Evolutionary conservation across 2,113 vertebrate genomes (phyloP).

Genomic region (Collichthys lucidus): DNA sequence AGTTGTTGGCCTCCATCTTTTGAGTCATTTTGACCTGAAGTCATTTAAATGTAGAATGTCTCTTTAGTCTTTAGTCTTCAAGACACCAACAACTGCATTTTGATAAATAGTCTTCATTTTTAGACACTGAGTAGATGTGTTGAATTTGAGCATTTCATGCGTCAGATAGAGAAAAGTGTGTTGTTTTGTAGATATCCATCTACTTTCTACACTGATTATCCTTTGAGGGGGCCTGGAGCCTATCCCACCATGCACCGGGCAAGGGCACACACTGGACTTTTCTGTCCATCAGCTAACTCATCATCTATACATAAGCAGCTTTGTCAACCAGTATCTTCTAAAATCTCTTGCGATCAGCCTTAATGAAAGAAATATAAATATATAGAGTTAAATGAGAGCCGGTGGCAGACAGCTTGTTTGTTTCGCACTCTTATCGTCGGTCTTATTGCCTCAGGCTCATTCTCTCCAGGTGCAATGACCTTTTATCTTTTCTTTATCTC

Average conservation of each 20-base stretch:
- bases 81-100: neutral
- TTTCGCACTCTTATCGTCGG: neutral
- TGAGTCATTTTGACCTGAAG: no score
- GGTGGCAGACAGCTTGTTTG: neutral
- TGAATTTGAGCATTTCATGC: neutral
- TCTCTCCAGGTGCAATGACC: neutral
- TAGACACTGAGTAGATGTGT: neutral
- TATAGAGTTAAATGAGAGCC: no score
- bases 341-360: neutral
- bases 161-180: no score
- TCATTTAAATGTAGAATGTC: neutral
- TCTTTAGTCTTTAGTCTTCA: neutral
- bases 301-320: neutral
- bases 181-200: no score
- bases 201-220: no score
- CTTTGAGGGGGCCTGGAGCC: neutral
- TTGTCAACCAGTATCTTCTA: neutral
- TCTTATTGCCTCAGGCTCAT: neutral
- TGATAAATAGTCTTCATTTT: neutral
- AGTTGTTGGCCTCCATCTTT: no score
- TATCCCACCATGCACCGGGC: neutral
- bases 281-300: neutral
- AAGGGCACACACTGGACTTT: neutral
- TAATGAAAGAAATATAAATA: neutral
- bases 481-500: constrained; percentile 24